Conservation (phyloP, 2,797 vertebrate genomes). For the Poecilia gillii region DNA sequence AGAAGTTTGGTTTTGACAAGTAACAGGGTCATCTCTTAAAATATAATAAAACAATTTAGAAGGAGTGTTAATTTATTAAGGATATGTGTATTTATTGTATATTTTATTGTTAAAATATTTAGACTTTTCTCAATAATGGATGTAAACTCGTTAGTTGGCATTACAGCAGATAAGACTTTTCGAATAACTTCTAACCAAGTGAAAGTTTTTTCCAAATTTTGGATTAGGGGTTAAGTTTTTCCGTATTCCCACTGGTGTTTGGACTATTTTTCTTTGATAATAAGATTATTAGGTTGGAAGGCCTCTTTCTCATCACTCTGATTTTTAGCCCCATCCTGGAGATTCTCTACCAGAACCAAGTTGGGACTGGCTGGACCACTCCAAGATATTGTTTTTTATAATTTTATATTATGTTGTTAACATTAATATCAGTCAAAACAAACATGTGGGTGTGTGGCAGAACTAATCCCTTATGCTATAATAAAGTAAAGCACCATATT, state of each 20-base stretch:
- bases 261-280: neutral
- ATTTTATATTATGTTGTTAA: neutral
- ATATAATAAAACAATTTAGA: neutral
- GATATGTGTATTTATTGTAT: neutral
- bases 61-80: neutral
- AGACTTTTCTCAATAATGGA: neutral
- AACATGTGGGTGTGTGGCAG: neutral
- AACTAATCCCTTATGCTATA: slow-evolving; percentile 15
- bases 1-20: neutral
- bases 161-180: neutral
- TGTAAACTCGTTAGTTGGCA: neutral
- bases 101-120: neutral
- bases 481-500: slow-evolving; percentile 21
- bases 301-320: neutral
- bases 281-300: neutral
- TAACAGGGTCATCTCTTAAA: neutral
- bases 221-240: neutral
- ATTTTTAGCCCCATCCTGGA: neutral
- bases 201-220: too few species aligned
- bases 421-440: neutral
- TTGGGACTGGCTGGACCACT: neutral
- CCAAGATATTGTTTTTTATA: neutral
- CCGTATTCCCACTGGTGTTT: neutral
- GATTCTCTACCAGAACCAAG: neutral
- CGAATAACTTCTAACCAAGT: neutral